Conservation (phyloP, 2,113 vertebrate genomes). For the Apistogramma diplotaenia region DNA sequence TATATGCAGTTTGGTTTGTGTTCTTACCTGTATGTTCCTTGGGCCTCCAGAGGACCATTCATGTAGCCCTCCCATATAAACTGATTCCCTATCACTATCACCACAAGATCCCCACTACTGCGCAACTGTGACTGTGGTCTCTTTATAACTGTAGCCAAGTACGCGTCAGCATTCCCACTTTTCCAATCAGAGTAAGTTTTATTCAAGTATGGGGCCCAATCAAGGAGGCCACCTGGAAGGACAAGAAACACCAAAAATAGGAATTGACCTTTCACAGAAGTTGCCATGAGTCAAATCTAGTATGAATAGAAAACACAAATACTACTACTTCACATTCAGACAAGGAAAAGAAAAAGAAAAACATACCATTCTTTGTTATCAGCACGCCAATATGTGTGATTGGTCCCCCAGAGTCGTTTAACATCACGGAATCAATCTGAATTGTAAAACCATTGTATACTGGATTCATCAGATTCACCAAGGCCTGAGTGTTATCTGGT, state of each 20-base stretch:
- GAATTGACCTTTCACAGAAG: not conserved
- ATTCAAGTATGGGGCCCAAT: not conserved
- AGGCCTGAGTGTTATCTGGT: not conserved
- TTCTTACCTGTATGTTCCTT: conserved; percentile 63
- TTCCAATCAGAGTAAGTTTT: conserved; percentile 51
- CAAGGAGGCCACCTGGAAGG: not conserved
- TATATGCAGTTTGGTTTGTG: not conserved
- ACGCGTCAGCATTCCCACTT: rapidly evolving
- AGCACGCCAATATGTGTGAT: conserved; percentile 82
- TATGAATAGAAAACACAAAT: not conserved
- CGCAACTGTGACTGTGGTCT: not conserved
- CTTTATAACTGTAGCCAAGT: conserved; percentile 55
- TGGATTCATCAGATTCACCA: rapidly evolving
- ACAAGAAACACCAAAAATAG: not conserved
- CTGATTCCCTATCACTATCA: conserved; percentile 18
- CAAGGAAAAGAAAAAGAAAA: not conserved
- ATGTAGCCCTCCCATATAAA: not conserved
- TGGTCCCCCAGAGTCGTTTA: conserved; percentile 75
- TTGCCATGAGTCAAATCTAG: not conserved
- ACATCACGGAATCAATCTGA: conserved; percentile 13
- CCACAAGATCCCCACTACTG: not conserved
- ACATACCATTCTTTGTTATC: conserved; percentile 69
- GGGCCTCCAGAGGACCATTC: conserved; percentile 52
- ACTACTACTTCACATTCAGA: not conserved
- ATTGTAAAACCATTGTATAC: conserved; percentile 14